Evolutionary conservation across 2,113 vertebrate species (phyloP).

Genomic region (Zosterops japonicus): DNA sequence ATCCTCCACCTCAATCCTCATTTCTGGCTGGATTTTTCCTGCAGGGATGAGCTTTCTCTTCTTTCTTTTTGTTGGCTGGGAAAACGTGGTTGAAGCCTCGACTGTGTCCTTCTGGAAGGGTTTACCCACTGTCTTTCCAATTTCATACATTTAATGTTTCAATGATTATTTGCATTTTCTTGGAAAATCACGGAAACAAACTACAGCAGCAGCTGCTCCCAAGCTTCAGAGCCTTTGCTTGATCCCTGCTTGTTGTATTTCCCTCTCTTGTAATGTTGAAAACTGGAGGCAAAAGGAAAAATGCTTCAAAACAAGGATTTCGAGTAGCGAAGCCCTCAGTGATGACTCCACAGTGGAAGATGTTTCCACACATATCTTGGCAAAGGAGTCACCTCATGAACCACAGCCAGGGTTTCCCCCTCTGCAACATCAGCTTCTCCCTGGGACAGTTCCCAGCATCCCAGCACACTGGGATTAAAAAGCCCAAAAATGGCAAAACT

Average conservation of each 20-base stretch:
- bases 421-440: neutral
- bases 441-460: neutral
- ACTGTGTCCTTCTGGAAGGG: neutral
- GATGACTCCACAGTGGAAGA: neutral
- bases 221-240: neutral
- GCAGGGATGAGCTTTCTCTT: neutral
- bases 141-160: neutral
- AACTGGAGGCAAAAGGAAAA: neutral
- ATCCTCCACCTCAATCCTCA: neutral
- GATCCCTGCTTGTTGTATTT: neutral
- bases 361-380: accelerated
- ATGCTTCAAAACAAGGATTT: neutral
- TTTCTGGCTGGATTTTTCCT: neutral
- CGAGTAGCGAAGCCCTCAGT: neutral
- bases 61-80: neutral
- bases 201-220: neutral
- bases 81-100: accelerated
- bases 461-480: neutral
- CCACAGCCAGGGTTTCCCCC: neutral
- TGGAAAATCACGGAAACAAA: neutral
- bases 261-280: neutral
- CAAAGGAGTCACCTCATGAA: neutral
- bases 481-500: neutral
- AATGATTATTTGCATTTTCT: neutral
- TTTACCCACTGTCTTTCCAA: neutral